A percentile compares a stretch with the other conserved stretches of the same genome.
Evolutionary conservation across 2,797 vertebrate species (phyloP).

Genomic region (Cynodonichthys magdalenae): DNA sequence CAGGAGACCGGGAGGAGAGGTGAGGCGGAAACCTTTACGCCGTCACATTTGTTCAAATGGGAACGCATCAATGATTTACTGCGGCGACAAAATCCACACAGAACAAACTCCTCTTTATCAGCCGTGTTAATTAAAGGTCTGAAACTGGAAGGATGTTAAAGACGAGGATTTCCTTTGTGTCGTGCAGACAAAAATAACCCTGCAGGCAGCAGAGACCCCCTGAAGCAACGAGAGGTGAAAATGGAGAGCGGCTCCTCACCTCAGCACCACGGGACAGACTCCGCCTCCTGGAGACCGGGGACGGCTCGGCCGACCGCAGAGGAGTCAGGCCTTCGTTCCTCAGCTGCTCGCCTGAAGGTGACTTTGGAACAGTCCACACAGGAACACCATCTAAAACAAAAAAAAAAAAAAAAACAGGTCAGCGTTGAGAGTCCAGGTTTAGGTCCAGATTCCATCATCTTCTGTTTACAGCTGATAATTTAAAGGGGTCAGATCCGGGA

Average conservation of each 20-base stretch:
- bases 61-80: no score
- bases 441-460: background rate
- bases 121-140: background rate
- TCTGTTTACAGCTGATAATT: background rate
- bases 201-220: no score
- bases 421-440: background rate
- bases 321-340: slow-evolving; percentile 89
- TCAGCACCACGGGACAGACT: slow-evolving; percentile 78
- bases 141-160: no score
- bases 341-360: slow-evolving; percentile 87
- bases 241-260: slow-evolving; percentile 75
- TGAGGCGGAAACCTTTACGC: slow-evolving; percentile 1
- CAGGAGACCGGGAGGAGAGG: slow-evolving; percentile 2
- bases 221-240: no score
- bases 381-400: slow-evolving; percentile 86
- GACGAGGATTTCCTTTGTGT: no score
- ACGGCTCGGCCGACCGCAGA: slow-evolving; percentile 84
- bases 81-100: no score
- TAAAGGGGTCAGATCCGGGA: no score
- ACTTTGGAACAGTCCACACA: slow-evolving; percentile 92
- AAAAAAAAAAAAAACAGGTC: slow-evolving; percentile 50
- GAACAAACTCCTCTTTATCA: background rate
- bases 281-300: slow-evolving; percentile 80
- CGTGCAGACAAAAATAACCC: no score
- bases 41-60: slow-evolving; percentile 5